phyloP scores from a whole-genome alignment of 2,113 vertebrate species.

The Turdus rufiventris region DNA sequence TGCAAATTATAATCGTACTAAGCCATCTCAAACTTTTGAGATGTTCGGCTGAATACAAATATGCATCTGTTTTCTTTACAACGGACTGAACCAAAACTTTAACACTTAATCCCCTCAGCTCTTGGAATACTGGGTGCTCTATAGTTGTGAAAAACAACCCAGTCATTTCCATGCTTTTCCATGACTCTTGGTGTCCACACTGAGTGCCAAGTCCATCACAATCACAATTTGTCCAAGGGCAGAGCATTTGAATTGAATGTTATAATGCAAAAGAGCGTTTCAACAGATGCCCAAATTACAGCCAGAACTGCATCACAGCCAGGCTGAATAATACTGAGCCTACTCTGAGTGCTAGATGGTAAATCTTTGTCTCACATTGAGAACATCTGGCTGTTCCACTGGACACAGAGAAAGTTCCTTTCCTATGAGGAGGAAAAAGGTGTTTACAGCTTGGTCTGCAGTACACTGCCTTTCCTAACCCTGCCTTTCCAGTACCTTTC shows the following conservation, averaged over 20 bases:
- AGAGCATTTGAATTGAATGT: not conserved
- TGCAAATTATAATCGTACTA: not conserved
- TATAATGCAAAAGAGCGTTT: not conserved
- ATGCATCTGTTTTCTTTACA: not conserved
- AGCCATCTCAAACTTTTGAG: not conserved
- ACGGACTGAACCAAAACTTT: not conserved
- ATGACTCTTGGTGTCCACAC: not conserved
- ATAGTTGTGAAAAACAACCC: not conserved
- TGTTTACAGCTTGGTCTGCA: not conserved
- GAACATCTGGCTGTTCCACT: not conserved
- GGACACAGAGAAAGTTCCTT: not conserved
- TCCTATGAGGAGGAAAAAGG: not conserved
- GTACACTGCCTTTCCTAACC: not conserved
- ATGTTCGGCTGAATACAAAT: conserved; percentile 5
- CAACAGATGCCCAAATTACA: not conserved
- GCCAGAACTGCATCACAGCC: not conserved
- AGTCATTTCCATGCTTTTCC: not conserved
- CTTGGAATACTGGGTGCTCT: not conserved
- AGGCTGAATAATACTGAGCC: not conserved
- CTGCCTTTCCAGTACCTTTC: not conserved
- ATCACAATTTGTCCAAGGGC: not conserved
- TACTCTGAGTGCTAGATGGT: not conserved
- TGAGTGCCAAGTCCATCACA: not conserved
- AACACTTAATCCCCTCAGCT: not conserved
- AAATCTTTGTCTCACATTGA: not conserved